Conservation (phyloP, 2,888 invertebrate genomes). For the Vandiemenella viatica region DNA sequence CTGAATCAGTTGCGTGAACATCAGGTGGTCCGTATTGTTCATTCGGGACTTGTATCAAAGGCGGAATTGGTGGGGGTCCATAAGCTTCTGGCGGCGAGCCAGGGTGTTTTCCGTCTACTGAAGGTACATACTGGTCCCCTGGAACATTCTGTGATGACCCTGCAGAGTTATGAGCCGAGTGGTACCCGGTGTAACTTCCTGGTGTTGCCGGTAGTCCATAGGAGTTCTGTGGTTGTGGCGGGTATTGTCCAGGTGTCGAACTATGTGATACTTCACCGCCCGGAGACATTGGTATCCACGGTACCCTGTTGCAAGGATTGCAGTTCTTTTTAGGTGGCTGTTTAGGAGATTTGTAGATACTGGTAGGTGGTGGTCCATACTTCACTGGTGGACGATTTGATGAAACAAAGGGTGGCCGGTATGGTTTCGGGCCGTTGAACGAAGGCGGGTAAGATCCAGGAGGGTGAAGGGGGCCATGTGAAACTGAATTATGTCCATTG, state of each 20-base stretch:
- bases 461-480: conserved; percentile 11
- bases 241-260: too few relatives aligned
- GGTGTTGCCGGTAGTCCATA: too few relatives aligned
- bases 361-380: too few relatives aligned
- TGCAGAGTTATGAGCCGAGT: too few relatives aligned
- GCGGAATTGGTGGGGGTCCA: background rate
- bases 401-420: too few relatives aligned
- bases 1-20: too few relatives aligned
- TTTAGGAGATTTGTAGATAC: too few relatives aligned
- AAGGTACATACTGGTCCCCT: background rate
- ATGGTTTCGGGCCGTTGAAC: too few relatives aligned
- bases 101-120: background rate
- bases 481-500: background rate
- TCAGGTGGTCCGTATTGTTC: too few relatives aligned
- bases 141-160: background rate
- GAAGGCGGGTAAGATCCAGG: conserved; percentile 15
- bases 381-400: too few relatives aligned
- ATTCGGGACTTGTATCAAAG: background rate
- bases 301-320: conserved; percentile 52
- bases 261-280: background rate
- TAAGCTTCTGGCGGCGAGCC: background rate
- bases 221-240: too few relatives aligned
- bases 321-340: conserved; percentile 34
- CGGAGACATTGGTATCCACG: conserved; percentile 1
- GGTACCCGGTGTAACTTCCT: too few relatives aligned